These are phyloP conservation scores for Fregetta grallaria DNA, from an alignment of 2,113 vertebrate genomes.

Conservation along the genomic window DNA sequence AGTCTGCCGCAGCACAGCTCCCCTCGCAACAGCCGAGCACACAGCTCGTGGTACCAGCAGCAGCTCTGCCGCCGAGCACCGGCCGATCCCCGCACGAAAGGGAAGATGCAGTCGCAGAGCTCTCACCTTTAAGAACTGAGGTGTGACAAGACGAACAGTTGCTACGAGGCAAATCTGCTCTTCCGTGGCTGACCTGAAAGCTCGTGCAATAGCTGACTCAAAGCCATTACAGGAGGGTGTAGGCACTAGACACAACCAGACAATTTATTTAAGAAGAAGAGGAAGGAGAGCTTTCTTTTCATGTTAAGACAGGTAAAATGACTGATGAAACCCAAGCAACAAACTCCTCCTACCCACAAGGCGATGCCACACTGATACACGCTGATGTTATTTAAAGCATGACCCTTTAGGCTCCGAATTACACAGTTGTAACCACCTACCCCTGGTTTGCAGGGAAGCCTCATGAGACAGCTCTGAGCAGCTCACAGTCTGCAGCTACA, in stretches of 20 bases:
- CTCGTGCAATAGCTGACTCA: slow-evolving; percentile 75
- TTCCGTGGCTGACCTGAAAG: slow-evolving; percentile 83
- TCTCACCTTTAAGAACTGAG: slow-evolving; percentile 85
- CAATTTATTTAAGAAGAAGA: slow-evolving; percentile 12
- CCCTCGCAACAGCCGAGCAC: background rate
- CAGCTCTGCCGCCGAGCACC: background rate
- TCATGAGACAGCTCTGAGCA: background rate
- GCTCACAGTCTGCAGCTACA: background rate
- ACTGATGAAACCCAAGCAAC: background rate
- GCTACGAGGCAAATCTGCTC: slow-evolving; percentile 91
- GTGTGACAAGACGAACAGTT: slow-evolving; percentile 83
- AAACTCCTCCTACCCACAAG: background rate
- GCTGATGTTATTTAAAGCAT: background rate
- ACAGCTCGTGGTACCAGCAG: fast-evolving
- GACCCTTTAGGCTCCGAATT: background rate
- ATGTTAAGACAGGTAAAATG: background rate
- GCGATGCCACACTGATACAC: background rate
- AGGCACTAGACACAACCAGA: slow-evolving; percentile 79
- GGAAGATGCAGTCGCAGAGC: background rate
- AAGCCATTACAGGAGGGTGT: slow-evolving; percentile 84
- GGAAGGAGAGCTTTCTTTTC: slow-evolving; percentile 12
- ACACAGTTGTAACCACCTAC: background rate
- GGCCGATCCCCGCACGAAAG: fast-evolving
- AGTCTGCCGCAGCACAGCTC: background rate
- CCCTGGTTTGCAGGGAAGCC: background rate